phyloP scores from a whole-genome alignment of 2,888 invertebrate species.

The Ditula angustiorana region DNA sequence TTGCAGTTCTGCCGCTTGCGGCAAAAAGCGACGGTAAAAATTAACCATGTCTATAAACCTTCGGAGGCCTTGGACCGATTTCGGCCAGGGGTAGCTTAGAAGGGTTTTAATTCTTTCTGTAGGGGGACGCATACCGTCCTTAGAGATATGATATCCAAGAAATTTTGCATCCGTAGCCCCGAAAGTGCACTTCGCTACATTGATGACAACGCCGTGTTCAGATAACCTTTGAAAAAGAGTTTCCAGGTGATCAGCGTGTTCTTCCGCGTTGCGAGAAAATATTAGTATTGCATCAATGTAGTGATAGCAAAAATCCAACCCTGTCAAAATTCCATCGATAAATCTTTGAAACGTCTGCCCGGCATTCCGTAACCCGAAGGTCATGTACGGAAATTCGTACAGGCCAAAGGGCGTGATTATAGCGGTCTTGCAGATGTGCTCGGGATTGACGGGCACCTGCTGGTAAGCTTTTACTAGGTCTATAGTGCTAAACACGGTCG shows the following conservation, averaged over 20 bases:
- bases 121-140: slow-evolving; percentile 42
- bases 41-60: slow-evolving; percentile 43
- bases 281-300: slow-evolving; percentile 28
- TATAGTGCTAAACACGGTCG: slow-evolving; percentile 10
- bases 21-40: slow-evolving; percentile 39
- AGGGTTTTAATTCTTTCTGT: slow-evolving; percentile 33
- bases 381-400: slow-evolving; percentile 2
- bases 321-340: slow-evolving; percentile 13
- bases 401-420: too few species aligned
- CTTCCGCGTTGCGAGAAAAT: slow-evolving; percentile 22
- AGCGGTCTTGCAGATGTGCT: slow-evolving; percentile 2
- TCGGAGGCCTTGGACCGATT: slow-evolving; percentile 33
- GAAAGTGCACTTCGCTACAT: slow-evolving; percentile 49
- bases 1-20: slow-evolving; percentile 34
- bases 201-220: slow-evolving; percentile 51
- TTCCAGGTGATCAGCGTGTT: slow-evolving; percentile 49
- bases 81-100: slow-evolving; percentile 28
- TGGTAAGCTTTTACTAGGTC: slow-evolving; percentile 18
- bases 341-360: slow-evolving; percentile 22
- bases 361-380: slow-evolving; percentile 12
- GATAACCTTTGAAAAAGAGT: slow-evolving; percentile 46
- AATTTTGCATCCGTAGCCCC: slow-evolving; percentile 45
- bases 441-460: slow-evolving; percentile 2
- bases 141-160: slow-evolving; percentile 46
- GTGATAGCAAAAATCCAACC: slow-evolving; percentile 6